These are phyloP conservation scores for Apomyelois bistriatella DNA, from an alignment of 2,888 invertebrate genomes.

Conservation along the genomic window DNA sequence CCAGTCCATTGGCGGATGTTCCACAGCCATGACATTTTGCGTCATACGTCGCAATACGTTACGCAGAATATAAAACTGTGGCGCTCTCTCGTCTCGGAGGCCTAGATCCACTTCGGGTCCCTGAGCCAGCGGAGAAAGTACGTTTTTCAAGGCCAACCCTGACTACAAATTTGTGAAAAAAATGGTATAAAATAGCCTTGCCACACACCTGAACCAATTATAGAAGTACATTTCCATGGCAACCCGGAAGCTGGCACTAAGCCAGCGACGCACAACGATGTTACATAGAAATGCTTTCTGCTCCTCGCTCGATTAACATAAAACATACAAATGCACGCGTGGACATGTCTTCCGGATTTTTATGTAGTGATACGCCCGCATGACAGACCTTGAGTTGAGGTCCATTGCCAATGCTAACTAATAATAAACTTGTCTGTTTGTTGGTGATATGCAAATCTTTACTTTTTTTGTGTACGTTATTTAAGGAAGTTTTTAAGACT, in stretches of 20 bases:
- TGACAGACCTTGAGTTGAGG: constrained; percentile 41
- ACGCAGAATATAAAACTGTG: too few species aligned
- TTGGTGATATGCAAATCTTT: constrained; percentile 11
- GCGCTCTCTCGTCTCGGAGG: too few species aligned
- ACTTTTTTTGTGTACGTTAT: not conserved
- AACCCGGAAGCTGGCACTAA: constrained; percentile 23
- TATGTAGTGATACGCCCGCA: constrained; percentile 47
- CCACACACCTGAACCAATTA: too few species aligned
- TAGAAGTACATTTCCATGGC: not conserved
- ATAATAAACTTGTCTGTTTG: constrained; percentile 25
- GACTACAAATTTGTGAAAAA: too few species aligned
- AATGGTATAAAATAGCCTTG: too few species aligned
- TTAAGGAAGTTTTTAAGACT: not conserved
- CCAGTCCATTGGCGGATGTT: too few species aligned
- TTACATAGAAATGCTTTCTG: constrained; percentile 75
- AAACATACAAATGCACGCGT: constrained; percentile 50
- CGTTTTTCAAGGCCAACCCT: too few species aligned
- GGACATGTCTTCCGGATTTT: constrained; percentile 57
- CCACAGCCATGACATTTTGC: too few species aligned
- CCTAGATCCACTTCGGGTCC: too few species aligned
- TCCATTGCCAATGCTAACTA: constrained; percentile 41
- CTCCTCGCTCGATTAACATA: constrained; percentile 64
- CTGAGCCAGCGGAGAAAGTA: too few species aligned
- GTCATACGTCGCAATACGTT: too few species aligned
- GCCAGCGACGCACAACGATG: constrained; percentile 39